phyloP scores from a whole-genome alignment of 2,888 invertebrate species.

The Calliphora vomitoria region DNA sequence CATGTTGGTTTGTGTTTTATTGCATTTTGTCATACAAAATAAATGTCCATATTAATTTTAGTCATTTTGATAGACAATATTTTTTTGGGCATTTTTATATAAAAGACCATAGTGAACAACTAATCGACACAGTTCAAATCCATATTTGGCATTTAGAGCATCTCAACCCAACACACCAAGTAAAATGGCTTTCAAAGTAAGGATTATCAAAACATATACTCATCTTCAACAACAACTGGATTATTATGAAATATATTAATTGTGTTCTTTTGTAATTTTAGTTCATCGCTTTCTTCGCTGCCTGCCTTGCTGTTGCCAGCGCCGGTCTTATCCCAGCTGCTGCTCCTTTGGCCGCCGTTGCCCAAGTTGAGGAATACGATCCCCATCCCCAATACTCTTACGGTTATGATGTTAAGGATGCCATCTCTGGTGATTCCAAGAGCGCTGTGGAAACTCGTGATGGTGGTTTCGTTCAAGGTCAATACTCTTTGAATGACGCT shows the following conservation, averaged over 20 bases:
- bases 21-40: slow-evolving; percentile 25
- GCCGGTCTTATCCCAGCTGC: slow-evolving; percentile 81
- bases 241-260: background rate
- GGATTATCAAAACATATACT: slow-evolving; percentile 64
- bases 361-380: slow-evolving; percentile 82
- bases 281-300: slow-evolving; percentile 81
- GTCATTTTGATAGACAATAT: slow-evolving; percentile 74
- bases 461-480: slow-evolving; percentile 84
- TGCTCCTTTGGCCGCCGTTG: slow-evolving; percentile 79
- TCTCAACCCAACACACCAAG: slow-evolving; percentile 66
- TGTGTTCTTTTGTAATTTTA: slow-evolving; percentile 72
- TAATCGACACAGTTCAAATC: slow-evolving; percentile 82
- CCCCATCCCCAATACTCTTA: slow-evolving; percentile 84
- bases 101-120: slow-evolving; percentile 78
- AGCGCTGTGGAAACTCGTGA: slow-evolving; percentile 84
- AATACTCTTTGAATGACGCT: slow-evolving; percentile 84
- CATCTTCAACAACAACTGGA: background rate
- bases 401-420: slow-evolving; percentile 84
- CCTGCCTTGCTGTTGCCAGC: slow-evolving; percentile 80
- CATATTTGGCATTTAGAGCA: slow-evolving; percentile 83
- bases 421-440: slow-evolving; percentile 84
- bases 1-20: slow-evolving; percentile 45
- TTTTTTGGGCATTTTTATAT: slow-evolving; percentile 68
- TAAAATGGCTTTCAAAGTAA: slow-evolving; percentile 84
- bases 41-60: slow-evolving; percentile 75